Base-by-base conservation (phyloP, 1,140 invertebrate genomes). In the Drosophila nigrodunni region DNA sequence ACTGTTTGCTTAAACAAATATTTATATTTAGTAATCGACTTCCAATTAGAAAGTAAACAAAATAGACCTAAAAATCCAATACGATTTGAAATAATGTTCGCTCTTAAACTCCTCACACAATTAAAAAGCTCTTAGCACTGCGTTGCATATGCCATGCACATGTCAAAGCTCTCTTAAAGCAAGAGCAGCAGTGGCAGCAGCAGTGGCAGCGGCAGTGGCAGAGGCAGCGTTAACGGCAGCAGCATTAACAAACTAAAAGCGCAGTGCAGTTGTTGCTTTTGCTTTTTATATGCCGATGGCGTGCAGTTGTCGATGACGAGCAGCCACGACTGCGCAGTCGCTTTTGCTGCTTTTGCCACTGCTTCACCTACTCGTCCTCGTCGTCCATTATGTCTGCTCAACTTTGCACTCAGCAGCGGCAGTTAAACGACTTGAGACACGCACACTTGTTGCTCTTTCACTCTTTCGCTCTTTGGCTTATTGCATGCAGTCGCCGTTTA, bases 371-470 rank as follows among this genome's bases (percentile, higher is more conserved):
- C 25, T 72, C 34, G 11, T 30, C 21, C 46, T 69, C 46, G 44
- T 18, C 59, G 49, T 77, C 61, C 61, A 75, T 80, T 80, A 70
- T 79, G 69, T 66, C 69, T 73, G 77, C 86, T 88, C 85, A 88
- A 88, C 85, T 88, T 88, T 88, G 85, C 85, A 88, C 85, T 89
- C 85, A 18, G 43, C 58, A 69, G 50, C 57, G 62, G 49, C 70
- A 74, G 77, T 74, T 78, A 89, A 88, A 89, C 81, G 85, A 88
- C 85, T 88, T 88, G 85, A 80, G 81, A 88, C 85, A 88, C 85
- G 85, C 85, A 88, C 85, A 85, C 80, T 88, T 80, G 83, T 88
- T 88, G 83, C 74, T 80, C 77, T 80, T 88, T 79, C 57, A 69
- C 77, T 77, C 65, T 75, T 57, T 57, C 49, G 64, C 77, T 78